These are phyloP conservation scores for Heliconius melpomene DNA, from an alignment of 1,140 invertebrate genomes.

Conservation along the genomic window DNA sequence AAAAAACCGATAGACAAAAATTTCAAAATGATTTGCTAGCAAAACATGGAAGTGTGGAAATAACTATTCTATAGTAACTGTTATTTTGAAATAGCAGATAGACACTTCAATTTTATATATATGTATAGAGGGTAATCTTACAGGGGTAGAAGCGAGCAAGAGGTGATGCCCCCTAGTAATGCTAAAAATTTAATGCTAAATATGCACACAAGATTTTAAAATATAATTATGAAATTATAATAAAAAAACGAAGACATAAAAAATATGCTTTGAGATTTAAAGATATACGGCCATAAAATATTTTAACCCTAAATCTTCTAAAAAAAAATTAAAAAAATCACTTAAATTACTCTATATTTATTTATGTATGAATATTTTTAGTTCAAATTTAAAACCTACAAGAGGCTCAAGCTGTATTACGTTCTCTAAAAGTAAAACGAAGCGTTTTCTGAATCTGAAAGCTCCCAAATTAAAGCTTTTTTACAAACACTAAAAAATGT, in stretches of 20 bases:
- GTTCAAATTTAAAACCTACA: neutral
- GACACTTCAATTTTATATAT: too few species aligned
- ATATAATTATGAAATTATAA: neutral
- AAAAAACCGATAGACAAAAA: too few species aligned
- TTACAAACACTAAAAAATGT: slow-evolving; percentile 11
- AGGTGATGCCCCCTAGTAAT: too few species aligned
- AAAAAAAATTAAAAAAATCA: neutral
- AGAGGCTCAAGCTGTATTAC: neutral
- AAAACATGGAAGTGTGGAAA: too few species aligned
- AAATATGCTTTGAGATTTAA: too few species aligned
- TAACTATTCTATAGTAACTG: too few species aligned
- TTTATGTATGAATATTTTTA: neutral
- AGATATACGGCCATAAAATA: neutral
- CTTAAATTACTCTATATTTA: neutral
- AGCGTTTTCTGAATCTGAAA: neutral
- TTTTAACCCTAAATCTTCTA: neutral
- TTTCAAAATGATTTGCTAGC: too few species aligned
- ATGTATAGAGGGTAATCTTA: too few species aligned
- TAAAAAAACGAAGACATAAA: neutral
- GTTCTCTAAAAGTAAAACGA: slow-evolving; percentile 7
- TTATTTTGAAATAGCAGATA: too few species aligned
- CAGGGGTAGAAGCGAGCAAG: too few species aligned
- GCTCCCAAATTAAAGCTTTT: neutral
- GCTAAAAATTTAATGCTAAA: too few species aligned
- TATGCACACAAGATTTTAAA: neutral